Conservation (phyloP, 2,797 vertebrate genomes). For the Sebastes jordani region DNA sequence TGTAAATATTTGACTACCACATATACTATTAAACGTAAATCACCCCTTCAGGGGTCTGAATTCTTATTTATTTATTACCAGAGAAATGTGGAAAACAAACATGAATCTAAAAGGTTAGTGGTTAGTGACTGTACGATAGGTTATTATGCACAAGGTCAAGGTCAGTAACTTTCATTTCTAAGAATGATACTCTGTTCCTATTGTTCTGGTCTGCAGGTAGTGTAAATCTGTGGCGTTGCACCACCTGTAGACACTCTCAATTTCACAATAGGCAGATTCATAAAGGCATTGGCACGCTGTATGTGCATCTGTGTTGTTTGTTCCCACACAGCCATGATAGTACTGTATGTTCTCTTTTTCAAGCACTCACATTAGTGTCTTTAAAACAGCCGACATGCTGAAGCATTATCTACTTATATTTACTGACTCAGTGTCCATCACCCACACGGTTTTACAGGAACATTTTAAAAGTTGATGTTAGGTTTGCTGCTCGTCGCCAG, state of each 20-base stretch:
- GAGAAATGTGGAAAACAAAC: constrained; percentile 13
- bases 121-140: background rate
- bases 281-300: background rate
- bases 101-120: background rate
- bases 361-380: background rate
- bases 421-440: constrained; percentile 14
- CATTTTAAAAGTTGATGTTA: constrained; percentile 20
- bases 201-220: background rate
- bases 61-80: background rate
- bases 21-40: constrained; percentile 26
- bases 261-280: background rate
- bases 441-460: constrained; percentile 15
- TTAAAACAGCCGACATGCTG: constrained; percentile 1
- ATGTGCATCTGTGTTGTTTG: background rate
- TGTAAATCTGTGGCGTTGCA: constrained; percentile 14
- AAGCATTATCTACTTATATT: constrained; percentile 16
- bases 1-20: constrained; percentile 36
- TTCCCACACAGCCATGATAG: background rate
- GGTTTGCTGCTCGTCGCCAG: constrained; percentile 7
- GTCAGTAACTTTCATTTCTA: constrained; percentile 7
- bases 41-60: constrained; percentile 2
- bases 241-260: constrained; percentile 13
- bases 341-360: background rate
- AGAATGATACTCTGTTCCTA: constrained; percentile 1
- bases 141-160: background rate